Evolutionary conservation across 2,888 invertebrate genomes (phyloP).

Genomic region (Loripinus fragilis): DNA sequence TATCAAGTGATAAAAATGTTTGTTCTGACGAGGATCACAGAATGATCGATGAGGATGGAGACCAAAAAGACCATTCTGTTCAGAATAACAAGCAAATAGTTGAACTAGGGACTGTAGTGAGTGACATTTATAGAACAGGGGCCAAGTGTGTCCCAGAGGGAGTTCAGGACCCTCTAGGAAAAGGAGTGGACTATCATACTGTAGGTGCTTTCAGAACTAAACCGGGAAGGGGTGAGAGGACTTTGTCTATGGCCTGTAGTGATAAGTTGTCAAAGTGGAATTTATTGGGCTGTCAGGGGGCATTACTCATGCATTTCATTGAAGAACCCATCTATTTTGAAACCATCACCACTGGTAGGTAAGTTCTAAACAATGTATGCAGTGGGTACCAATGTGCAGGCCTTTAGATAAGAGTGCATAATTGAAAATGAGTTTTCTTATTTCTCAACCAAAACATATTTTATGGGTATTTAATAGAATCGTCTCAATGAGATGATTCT

Average conservation of each 20-base stretch:
- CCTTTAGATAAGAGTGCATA: no score
- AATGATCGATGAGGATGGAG: no score
- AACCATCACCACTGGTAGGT: constrained; percentile 89
- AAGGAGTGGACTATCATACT: constrained; percentile 90
- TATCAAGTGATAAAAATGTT: no score
- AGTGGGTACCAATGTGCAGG: no score
- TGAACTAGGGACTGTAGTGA: neutral
- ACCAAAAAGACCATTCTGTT: neutral
- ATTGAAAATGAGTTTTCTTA: no score
- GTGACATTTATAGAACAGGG: constrained; percentile 90
- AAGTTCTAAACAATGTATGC: constrained; percentile 61
- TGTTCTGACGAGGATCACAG: no score
- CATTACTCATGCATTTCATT: constrained; percentile 89
- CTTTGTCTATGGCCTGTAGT: constrained; percentile 95
- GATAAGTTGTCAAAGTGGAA: constrained; percentile 97
- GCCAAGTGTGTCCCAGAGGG: constrained; percentile 89
- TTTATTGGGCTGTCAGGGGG: constrained; percentile 92
- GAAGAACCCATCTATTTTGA: constrained; percentile 88
- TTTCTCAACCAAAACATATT: no score
- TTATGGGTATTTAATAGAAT: no score
- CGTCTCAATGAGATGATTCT: no score
- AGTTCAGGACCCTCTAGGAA: constrained; percentile 86
- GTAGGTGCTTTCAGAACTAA: constrained; percentile 90
- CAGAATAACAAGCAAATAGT: neutral
- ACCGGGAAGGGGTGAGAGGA: constrained; percentile 95